These are phyloP conservation scores for Osmerus mordax DNA, from an alignment of 2,113 vertebrate genomes.

Conservation along the genomic window DNA sequence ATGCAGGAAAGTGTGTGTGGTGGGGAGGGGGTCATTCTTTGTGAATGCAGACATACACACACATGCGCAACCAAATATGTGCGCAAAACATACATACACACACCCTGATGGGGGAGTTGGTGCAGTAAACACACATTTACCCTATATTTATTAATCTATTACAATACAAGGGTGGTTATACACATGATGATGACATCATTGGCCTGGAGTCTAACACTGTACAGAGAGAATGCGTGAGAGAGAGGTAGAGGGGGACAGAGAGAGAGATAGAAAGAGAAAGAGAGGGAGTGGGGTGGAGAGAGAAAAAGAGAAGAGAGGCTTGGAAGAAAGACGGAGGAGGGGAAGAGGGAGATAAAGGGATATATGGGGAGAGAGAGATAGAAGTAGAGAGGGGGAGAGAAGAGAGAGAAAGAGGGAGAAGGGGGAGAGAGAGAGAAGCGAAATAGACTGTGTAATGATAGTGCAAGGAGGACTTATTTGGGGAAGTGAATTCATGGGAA, in stretches of 20 bases:
- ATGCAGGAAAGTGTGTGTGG: neutral
- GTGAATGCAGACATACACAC: conserved; percentile 1
- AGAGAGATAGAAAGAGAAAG: neutral
- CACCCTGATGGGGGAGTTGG: no score
- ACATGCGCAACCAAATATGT: neutral
- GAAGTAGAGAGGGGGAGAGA: neutral
- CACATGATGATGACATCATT: conserved; percentile 21
- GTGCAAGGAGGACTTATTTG: neutral
- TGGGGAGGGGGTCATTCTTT: neutral
- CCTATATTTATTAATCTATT: neutral
- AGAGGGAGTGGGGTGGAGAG: neutral
- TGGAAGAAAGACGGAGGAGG: conserved; percentile 1
- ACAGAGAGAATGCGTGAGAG: conserved; percentile 22
- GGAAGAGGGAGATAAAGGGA: neutral
- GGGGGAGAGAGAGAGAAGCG: neutral
- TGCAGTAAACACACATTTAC: no score
- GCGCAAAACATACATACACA: neutral
- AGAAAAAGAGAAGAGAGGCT: neutral
- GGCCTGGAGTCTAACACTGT: conserved; percentile 25
- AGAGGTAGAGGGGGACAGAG: conserved; percentile 3
- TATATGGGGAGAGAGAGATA: neutral
- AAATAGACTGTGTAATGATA: neutral
- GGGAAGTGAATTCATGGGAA: neutral
- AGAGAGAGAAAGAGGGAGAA: neutral
- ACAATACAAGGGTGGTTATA: conserved; percentile 18